Percentiles rank a stretch among this genome's conserved stretches.
These are phyloP conservation scores for Helicorthomorpha holstii DNA, from an alignment of 1,140 invertebrate species.

Conservation along the genomic window DNA sequence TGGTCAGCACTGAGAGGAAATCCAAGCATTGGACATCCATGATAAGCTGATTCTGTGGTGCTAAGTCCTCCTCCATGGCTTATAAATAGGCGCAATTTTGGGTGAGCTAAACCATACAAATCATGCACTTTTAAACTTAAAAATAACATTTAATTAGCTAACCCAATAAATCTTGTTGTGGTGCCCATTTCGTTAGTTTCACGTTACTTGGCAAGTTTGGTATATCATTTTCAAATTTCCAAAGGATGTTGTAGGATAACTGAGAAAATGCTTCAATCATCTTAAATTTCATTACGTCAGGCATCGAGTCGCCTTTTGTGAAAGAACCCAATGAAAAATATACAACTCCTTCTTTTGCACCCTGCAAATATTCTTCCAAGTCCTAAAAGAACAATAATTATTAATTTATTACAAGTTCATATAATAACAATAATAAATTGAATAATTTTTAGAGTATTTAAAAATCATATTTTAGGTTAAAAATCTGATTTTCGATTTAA, in stretches of 20 bases:
- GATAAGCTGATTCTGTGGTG: constrained; percentile 47
- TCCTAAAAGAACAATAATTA: constrained; percentile 1
- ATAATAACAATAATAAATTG: no score
- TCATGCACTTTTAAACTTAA: neutral
- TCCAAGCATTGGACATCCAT: constrained; percentile 47
- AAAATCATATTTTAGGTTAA: neutral
- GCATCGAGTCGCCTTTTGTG: constrained; percentile 53
- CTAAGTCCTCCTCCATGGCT: constrained; percentile 53
- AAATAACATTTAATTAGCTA: neutral
- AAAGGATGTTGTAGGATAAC: constrained; percentile 12
- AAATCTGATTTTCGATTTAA: neutral
- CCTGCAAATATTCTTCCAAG: constrained; percentile 42
- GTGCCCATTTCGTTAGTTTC: constrained; percentile 13
- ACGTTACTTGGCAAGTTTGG: constrained; percentile 13
- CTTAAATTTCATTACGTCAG: constrained; percentile 36
- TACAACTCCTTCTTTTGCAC: constrained; percentile 48
- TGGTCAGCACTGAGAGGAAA: constrained; percentile 49
- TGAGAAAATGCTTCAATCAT: constrained; percentile 1
- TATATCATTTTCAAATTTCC: constrained; percentile 13
- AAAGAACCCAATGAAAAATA: constrained; percentile 66
- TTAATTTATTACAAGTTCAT: no score
- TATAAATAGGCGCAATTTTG: constrained; percentile 46
- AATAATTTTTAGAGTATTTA: neutral
- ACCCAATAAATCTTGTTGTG: constrained; percentile 16
- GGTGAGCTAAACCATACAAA: no score